Evolutionary conservation across 2,113 vertebrate species (phyloP).

Genomic region (Pycnonotus jocosus): DNA sequence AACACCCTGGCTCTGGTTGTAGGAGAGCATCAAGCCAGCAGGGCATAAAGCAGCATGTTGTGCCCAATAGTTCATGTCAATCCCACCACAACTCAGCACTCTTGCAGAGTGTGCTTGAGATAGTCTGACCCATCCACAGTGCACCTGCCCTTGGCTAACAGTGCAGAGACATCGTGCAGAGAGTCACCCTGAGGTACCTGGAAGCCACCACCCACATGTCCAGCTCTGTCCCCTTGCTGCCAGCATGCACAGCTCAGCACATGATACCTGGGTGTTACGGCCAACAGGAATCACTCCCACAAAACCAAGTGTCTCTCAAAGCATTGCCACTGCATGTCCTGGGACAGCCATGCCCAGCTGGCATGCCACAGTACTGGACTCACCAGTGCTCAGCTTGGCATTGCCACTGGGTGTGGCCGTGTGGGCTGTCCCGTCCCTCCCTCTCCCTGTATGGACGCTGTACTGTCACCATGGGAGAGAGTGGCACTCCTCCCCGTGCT

Average conservation of each 20-base stretch:
- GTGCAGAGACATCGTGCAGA: background rate
- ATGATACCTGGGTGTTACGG: accelerated
- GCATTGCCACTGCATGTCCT: background rate
- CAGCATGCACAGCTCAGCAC: accelerated
- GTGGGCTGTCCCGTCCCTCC: background rate
- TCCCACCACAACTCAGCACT: background rate
- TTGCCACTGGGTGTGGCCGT: accelerated
- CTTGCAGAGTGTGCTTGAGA: background rate
- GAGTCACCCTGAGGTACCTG: background rate
- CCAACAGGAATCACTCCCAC: background rate
- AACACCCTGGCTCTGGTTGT: background rate
- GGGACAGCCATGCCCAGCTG: background rate
- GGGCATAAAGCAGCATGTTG: background rate
- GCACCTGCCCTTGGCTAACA: background rate
- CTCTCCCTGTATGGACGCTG: background rate
- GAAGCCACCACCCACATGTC: background rate
- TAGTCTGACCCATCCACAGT: background rate
- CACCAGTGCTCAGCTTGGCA: background rate
- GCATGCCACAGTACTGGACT: accelerated
- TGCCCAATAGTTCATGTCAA: accelerated
- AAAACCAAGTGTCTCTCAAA: background rate
- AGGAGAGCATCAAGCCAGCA: background rate
- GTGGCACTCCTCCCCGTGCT: background rate
- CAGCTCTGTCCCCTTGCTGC: background rate
- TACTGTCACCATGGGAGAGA: background rate